Percentiles rank a stretch among this genome's conserved stretches.
phyloP scores from a whole-genome alignment of 1,140 invertebrate genomes.

The Solenopsis invicta region DNA sequence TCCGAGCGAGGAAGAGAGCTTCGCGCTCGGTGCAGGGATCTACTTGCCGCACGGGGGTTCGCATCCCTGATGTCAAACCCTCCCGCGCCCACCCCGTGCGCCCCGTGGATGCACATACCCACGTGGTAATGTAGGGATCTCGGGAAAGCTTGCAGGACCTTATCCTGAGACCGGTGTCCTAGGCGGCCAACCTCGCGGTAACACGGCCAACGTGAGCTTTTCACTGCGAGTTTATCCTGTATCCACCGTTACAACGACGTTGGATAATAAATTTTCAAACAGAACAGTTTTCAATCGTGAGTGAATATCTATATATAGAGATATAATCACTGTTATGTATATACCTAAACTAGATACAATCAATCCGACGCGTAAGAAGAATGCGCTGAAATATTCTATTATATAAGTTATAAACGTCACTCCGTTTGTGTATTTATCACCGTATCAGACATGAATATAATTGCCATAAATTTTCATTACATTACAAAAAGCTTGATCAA shows the following conservation, averaged over 20 bases:
- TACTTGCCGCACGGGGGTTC: slow-evolving; percentile 68
- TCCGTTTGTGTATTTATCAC: not conserved
- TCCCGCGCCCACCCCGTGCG: slow-evolving; percentile 2
- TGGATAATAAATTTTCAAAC: slow-evolving; percentile 22
- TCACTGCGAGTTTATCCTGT: slow-evolving; percentile 19
- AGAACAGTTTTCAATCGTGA: not conserved
- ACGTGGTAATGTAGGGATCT: slow-evolving; percentile 75
- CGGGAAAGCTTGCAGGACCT: slow-evolving; percentile 2
- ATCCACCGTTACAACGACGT: not conserved
- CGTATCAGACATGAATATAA: not conserved
- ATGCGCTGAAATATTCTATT: not conserved
- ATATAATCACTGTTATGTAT: not conserved
- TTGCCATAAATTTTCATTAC: not conserved
- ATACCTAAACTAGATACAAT: not conserved
- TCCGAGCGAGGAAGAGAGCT: slow-evolving; percentile 56
- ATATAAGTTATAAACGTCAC: not conserved
- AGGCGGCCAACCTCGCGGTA: slow-evolving; percentile 37
- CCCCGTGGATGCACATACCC: slow-evolving; percentile 24
- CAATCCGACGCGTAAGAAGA: not conserved
- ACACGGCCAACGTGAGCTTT: slow-evolving; percentile 9
- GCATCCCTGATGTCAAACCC: slow-evolving; percentile 50
- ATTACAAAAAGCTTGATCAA: not conserved
- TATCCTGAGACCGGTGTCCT: slow-evolving; percentile 49
- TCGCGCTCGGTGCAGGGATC: slow-evolving; percentile 66
- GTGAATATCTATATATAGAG: not conserved